These are phyloP conservation scores for Phortica okadai DNA, from an alignment of 2,888 invertebrate genomes.

Conservation along the genomic window DNA sequence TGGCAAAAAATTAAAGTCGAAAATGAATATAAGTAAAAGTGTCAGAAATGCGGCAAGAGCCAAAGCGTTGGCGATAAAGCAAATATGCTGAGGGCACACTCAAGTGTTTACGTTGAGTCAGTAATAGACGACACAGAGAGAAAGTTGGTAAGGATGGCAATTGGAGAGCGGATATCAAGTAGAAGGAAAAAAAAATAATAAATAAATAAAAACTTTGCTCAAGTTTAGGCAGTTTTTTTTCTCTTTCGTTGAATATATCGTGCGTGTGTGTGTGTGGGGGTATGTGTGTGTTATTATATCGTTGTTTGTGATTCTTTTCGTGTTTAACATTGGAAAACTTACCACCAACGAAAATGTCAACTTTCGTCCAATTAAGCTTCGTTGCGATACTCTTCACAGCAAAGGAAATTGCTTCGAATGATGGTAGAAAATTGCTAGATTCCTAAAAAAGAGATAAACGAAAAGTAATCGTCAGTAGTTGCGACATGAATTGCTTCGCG, in stretches of 20 bases:
- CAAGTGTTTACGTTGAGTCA: neutral
- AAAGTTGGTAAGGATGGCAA: neutral
- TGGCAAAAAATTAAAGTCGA: slow-evolving; percentile 13
- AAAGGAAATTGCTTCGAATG: slow-evolving; percentile 76
- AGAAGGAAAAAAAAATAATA: no score
- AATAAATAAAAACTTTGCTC: neutral
- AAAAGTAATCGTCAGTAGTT: slow-evolving; percentile 39
- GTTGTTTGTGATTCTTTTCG: slow-evolving; percentile 41
- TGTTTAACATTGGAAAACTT: slow-evolving; percentile 57
- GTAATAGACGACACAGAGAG: neutral
- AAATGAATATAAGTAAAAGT: slow-evolving; percentile 16
- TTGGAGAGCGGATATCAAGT: no score
- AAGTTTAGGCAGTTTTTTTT: slow-evolving; percentile 10
- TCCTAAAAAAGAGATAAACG: slow-evolving; percentile 66
- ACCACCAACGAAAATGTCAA: slow-evolving; percentile 76
- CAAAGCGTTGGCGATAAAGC: neutral
- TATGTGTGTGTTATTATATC: slow-evolving; percentile 6
- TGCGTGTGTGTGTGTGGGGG: neutral
- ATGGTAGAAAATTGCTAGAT: slow-evolving; percentile 76
- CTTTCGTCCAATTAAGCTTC: slow-evolving; percentile 77
- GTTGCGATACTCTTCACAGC: slow-evolving; percentile 75
- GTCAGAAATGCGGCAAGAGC: neutral
- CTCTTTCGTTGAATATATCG: neutral
- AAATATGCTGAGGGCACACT: slow-evolving; percentile 4
- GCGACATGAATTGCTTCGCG: slow-evolving; percentile 24